Conservation (phyloP, 2,113 vertebrate species). For the Bettongia penicillata region DNA sequence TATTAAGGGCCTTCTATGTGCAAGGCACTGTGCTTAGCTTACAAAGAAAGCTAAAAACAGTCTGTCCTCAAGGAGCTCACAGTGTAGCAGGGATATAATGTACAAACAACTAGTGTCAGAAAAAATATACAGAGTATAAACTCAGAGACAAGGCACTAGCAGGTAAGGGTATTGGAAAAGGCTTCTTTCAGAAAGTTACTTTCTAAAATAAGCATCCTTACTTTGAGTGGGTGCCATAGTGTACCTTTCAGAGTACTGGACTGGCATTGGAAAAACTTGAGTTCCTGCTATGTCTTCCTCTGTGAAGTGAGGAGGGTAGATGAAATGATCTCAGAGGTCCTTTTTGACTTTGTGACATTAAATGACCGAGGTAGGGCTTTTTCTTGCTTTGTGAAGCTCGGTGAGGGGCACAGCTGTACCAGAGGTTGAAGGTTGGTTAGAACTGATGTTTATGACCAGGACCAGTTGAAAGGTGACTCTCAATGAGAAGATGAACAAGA, state of each 20-base stretch:
- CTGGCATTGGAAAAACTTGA: neutral
- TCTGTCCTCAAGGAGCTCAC: neutral
- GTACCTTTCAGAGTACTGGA: neutral
- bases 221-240: neutral
- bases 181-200: neutral
- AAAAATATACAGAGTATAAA: neutral
- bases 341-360: neutral
- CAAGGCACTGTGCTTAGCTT: neutral
- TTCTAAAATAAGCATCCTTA: neutral
- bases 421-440: neutral
- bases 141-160: neutral
- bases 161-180: neutral
- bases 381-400: neutral
- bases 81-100: neutral
- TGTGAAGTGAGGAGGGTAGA: neutral
- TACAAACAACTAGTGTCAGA: neutral
- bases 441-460: neutral
- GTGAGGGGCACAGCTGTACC: neutral
- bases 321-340: neutral
- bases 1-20: neutral
- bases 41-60: neutral
- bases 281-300: neutral
- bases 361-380: neutral
- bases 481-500: neutral
- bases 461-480: conserved; percentile 14